Percentiles rank a stretch among this genome's conserved stretches.
These are phyloP conservation scores for Steatocranus sp. DNA, from an alignment of 2,797 vertebrate genomes.

Conservation along the genomic window DNA sequence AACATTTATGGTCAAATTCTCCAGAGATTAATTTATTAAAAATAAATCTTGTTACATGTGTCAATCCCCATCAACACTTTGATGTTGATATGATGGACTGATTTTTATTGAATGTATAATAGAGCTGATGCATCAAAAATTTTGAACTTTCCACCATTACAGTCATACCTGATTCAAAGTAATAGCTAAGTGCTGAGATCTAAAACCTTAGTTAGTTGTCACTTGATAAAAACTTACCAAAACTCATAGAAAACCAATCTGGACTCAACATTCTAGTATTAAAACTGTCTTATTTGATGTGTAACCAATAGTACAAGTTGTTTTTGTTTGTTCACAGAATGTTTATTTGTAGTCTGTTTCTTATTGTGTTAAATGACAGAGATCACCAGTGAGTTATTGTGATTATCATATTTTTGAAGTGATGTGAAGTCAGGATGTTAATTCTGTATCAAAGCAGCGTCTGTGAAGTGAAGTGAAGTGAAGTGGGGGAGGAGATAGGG, in stretches of 20 bases:
- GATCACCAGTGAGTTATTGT: background rate
- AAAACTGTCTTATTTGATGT: background rate
- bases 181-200: background rate
- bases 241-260: background rate
- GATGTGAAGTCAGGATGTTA: background rate
- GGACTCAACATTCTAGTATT: background rate
- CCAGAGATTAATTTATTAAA: background rate
- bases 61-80: background rate
- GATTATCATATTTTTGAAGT: slow-evolving; percentile 4
- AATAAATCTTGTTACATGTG: background rate
- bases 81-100: background rate
- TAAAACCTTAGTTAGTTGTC: background rate
- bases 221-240: background rate
- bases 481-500: background rate
- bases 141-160: background rate
- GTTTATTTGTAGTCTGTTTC: background rate
- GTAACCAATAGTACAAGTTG: background rate
- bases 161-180: background rate
- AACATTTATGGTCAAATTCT: background rate
- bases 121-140: rapidly evolving
- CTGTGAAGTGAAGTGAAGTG: background rate
- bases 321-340: background rate
- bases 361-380: background rate
- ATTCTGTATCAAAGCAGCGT: slow-evolving; percentile 10
- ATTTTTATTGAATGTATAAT: background rate